These are phyloP conservation scores for Austrolebias charrua DNA, from an alignment of 2,797 vertebrate species.

Conservation along the genomic window DNA sequence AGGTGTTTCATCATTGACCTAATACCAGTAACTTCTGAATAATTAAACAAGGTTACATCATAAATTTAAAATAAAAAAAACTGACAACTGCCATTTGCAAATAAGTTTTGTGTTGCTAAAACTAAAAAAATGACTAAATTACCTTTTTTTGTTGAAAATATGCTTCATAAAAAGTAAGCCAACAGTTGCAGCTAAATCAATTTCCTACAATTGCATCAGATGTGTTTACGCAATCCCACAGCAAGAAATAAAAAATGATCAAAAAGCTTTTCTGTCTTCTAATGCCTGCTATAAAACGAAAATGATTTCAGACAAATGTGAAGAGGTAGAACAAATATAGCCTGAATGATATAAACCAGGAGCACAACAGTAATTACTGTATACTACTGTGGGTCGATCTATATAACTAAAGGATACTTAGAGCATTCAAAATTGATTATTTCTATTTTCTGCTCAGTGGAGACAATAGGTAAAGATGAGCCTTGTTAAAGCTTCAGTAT, in stretches of 20 bases:
- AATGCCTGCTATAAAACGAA: slow-evolving; percentile 37
- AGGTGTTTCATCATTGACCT: neutral
- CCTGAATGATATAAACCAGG: slow-evolving; percentile 46
- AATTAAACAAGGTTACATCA: neutral
- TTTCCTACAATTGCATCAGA: slow-evolving; percentile 2
- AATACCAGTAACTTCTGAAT: neutral
- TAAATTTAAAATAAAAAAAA: neutral
- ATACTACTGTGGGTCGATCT: slow-evolving; percentile 43
- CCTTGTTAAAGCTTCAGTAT: too few species aligned
- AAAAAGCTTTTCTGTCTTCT: slow-evolving; percentile 34
- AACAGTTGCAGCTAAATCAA: slow-evolving; percentile 1
- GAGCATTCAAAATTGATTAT: slow-evolving; percentile 19
- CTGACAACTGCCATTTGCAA: neutral
- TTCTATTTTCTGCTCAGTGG: slow-evolving; percentile 27
- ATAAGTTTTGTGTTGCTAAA: neutral
- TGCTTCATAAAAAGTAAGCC: neutral
- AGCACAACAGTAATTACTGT: slow-evolving; percentile 44
- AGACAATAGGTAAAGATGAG: slow-evolving; percentile 7
- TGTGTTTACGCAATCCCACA: slow-evolving; percentile 23
- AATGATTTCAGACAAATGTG: slow-evolving; percentile 59
- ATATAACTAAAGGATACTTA: slow-evolving; percentile 45
- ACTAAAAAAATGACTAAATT: neutral
- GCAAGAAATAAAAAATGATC: slow-evolving; percentile 31
- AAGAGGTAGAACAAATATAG: slow-evolving; percentile 54
- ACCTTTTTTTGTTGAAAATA: neutral